Evolutionary conservation across 1,140 invertebrate genomes (phyloP).

Genomic region (silkworm (Bombyx mori)): ASM3026992v2 NC_085114.1:9978001-9978500

Average conservation of each 20-base stretch:
- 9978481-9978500: too few relatives aligned
- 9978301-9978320: conserved; percentile 47
- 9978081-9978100: too few relatives aligned
- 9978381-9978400: conserved; percentile 43
- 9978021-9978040: conserved; percentile 59
- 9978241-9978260: conserved; percentile 21
- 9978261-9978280: conserved; percentile 36
- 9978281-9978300: conserved; percentile 53
- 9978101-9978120: too few relatives aligned
- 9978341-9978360: conserved; percentile 30
- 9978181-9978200: background rate
- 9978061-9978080: too few relatives aligned
- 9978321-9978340: conserved; percentile 65
- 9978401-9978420: conserved; percentile 67
- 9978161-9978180: conserved; percentile 1
- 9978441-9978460: conserved; percentile 1
- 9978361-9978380: conserved; percentile 36
- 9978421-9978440: conserved; percentile 8
- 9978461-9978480: too few relatives aligned
- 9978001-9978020: conserved; percentile 46
- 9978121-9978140: too few relatives aligned
- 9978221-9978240: conserved; percentile 3
- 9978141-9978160: too few relatives aligned
- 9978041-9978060: conserved; percentile 33
- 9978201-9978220: conserved; percentile 1